Evolutionary conservation across 2,888 invertebrate species (phyloP), one percentile per base, ranked within the genome.

Genomic region (Agapostemon virescens): DNA sequence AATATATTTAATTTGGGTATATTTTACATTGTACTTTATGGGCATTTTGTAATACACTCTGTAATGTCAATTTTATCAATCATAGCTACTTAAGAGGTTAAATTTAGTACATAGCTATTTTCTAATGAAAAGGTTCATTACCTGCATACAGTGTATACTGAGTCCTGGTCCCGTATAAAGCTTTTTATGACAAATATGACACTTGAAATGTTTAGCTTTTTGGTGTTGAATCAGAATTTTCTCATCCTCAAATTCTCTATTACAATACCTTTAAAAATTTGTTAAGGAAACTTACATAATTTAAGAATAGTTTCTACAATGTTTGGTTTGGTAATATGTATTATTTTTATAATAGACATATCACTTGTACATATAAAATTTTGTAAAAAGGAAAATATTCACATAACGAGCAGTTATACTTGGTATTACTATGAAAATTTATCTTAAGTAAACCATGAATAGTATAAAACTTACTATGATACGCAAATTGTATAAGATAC

Each of bases 171-270:
- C 98, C 74, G 99, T 99, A 93, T 99, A 99, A 87, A 99, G 94
- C 94, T 99, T 99, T 93, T 99, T 99, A 94, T 99, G 99, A 94
- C 99, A 99, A 93, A 99, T 98, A 93, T 99, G 99, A 95, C 99
- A 99, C 94, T 99, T 99, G 93, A 99, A 99, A 94, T 99, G 99
- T 93, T 99, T 99, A 68, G 99, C 99, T 93, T 99, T 99, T 93
- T 99, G 99, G 93, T 99, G 99, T 93, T 99, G 99, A 87, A 99
- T 98, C 75, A 99, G 94, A 93, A 99, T 99, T 93, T 99, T 99
- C 93, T 99, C 99, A 94, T 99, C 99, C 93, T 99, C 99, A 93
- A 99, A 99, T 94, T 99, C 99, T 89, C 99, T 95, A 94, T 99
- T 99, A 93, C 99, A 99, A 94, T 99, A 99, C 99, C 99, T 99